Evolutionary conservation across 2,888 invertebrate species (phyloP).

Genomic region (Polia nebulosa): DNA sequence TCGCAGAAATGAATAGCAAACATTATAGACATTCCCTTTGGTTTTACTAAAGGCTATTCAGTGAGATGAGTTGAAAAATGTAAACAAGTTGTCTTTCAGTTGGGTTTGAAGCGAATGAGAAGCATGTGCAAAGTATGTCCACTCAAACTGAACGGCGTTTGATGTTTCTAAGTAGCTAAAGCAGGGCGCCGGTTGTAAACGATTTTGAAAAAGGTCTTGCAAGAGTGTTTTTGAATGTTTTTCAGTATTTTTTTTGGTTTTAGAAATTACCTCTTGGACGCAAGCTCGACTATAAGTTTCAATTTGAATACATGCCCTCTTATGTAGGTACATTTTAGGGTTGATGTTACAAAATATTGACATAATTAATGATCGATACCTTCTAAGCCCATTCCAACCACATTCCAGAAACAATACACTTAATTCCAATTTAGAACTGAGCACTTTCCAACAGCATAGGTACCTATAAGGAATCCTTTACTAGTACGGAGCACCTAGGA

Average conservation of each 20-base stretch:
- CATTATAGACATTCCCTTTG: conserved; percentile 44
- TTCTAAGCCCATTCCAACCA: no score
- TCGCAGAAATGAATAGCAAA: conserved; percentile 54
- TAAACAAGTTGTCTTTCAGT: conserved; percentile 58
- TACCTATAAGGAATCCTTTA: conserved; percentile 12
- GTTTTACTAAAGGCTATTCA: conserved; percentile 56
- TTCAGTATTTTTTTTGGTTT: no score
- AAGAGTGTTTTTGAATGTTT: neutral
- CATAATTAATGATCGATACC: neutral
- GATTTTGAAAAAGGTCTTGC: conserved; percentile 20
- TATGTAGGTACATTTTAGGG: neutral
- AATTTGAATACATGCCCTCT: neutral
- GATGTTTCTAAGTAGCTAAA: conserved; percentile 48
- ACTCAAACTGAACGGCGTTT: conserved; percentile 57
- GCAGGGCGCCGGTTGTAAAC: neutral
- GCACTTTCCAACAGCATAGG: neutral
- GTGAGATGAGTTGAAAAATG: conserved; percentile 60
- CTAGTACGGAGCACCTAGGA: neutral
- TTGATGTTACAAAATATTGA: neutral
- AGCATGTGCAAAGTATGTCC: conserved; percentile 49
- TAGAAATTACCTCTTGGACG: neutral
- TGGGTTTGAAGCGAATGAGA: conserved; percentile 45
- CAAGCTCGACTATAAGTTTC: neutral
- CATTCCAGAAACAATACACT: conserved; percentile 10
- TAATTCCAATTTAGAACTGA: conserved; percentile 1